phyloP scores from a whole-genome alignment of 2,797 vertebrate species.

The Parauchenoglanis punctatus region DNA sequence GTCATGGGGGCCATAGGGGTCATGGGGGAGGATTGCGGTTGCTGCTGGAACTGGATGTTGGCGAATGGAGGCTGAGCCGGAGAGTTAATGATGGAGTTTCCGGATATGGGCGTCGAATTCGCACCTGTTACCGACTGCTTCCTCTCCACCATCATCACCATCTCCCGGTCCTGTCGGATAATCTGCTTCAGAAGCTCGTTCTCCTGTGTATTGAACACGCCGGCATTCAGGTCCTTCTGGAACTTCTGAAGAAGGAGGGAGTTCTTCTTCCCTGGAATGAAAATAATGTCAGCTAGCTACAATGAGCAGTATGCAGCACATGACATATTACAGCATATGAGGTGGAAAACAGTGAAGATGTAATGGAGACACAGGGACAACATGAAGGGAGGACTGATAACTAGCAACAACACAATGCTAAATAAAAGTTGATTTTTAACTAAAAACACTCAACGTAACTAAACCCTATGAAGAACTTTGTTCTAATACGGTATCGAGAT shows the following conservation, averaged over 20 bases:
- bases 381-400: slow-evolving; percentile 2
- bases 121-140: slow-evolving; percentile 82
- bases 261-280: slow-evolving; percentile 94
- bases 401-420: slow-evolving; percentile 6
- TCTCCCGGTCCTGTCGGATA: slow-evolving; percentile 96
- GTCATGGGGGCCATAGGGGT: slow-evolving; percentile 79
- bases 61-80: slow-evolving; percentile 87
- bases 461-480: not conserved
- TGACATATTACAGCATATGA: not conserved
- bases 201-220: slow-evolving; percentile 99
- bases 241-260: slow-evolving; percentile 97
- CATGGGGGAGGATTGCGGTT: slow-evolving; percentile 80
- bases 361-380: slow-evolving; percentile 29
- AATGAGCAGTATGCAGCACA: slow-evolving; percentile 46
- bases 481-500: not conserved
- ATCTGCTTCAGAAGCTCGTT: slow-evolving; percentile 99
- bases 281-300: slow-evolving; percentile 63
- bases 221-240: slow-evolving; percentile 98
- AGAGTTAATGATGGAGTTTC: slow-evolving; percentile 87
- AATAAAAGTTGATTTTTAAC: not conserved
- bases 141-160: slow-evolving; percentile 90
- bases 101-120: slow-evolving; percentile 84
- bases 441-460: not conserved
- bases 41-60: slow-evolving; percentile 73
- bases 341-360: slow-evolving; percentile 7